Evolutionary conservation across 1,140 invertebrate genomes (phyloP).

Genomic region (Penaeus indicus): DNA sequence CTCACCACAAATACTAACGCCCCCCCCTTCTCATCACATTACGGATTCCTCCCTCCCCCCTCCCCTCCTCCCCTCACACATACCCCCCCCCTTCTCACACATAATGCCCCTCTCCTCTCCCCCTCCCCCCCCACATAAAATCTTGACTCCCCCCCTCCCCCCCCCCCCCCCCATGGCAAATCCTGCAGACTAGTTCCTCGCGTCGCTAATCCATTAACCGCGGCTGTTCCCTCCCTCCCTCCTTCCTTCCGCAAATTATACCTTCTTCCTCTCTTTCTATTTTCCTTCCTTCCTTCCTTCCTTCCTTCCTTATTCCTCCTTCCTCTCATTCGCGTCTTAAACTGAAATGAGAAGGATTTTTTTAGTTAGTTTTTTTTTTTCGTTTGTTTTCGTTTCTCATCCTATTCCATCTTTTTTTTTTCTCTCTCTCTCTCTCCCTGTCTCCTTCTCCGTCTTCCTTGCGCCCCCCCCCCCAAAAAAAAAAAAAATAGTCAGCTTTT

Average conservation of each 20-base stretch:
- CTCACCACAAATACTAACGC: no score
- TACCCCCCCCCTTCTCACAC: not conserved
- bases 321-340: not conserved
- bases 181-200: not conserved
- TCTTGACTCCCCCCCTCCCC: not conserved
- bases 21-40: not conserved
- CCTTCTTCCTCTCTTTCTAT: not conserved
- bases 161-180: not conserved
- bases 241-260: not conserved
- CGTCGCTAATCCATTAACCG: conserved; percentile 19
- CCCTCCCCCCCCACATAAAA: not conserved
- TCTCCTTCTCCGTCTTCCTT: no score
- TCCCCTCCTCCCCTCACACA: not conserved
- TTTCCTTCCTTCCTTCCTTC: not conserved
- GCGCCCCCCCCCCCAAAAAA: no score
- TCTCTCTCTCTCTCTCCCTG: no score
- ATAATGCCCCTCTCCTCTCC: not conserved
- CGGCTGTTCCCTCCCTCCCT: not conserved
- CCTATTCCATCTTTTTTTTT: no score
- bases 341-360: no score
- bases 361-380: no score
- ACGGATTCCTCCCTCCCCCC: not conserved
- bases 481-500: no score
- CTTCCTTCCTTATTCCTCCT: not conserved
- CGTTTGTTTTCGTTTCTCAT: no score